Percentiles rank a stretch among this genome's conserved stretches.
These are phyloP conservation scores for Pelodiscus sinensis DNA, from an alignment of 2,113 vertebrate species.

Conservation along the genomic window DNA sequence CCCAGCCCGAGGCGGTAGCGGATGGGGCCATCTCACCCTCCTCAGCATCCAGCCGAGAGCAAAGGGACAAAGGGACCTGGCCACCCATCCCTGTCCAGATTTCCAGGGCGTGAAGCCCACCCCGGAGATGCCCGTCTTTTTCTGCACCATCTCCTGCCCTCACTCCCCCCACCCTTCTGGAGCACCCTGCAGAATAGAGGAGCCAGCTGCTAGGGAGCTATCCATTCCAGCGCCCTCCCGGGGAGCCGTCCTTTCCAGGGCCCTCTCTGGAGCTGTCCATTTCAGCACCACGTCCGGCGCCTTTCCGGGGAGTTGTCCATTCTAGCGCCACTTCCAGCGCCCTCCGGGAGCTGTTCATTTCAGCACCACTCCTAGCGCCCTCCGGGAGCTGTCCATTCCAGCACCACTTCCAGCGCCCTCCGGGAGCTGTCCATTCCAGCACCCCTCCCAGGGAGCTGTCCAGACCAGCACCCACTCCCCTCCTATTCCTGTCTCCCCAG, in stretches of 20 bases:
- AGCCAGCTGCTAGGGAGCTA: neutral
- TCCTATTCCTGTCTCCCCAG: neutral
- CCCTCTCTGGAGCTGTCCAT: conserved; percentile 28
- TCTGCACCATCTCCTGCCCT: conserved; percentile 47
- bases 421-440: conserved; percentile 8
- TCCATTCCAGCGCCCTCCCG: neutral
- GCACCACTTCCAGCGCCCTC: conserved; percentile 37
- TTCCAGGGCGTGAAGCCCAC: neutral
- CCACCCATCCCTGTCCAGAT: conserved; percentile 73
- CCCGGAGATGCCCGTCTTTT: neutral
- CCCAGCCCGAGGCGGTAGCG: conserved; percentile 72
- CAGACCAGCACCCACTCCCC: conserved; percentile 70
- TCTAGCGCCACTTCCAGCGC: neutral
- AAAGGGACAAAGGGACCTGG: neutral
- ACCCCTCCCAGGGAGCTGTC: conserved; percentile 76
- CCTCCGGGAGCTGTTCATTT: neutral
- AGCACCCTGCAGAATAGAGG: neutral
- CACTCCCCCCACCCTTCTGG: no score
- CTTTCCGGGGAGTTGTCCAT: neutral
- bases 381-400: conserved; percentile 16
- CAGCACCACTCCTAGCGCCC: neutral
- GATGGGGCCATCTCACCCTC: conserved; percentile 2
- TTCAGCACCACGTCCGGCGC: neutral
- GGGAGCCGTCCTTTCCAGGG: neutral
- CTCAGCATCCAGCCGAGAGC: neutral